Base-by-base conservation (phyloP, 1,140 invertebrate species). In the Neuroterus valhalla region DNA sequence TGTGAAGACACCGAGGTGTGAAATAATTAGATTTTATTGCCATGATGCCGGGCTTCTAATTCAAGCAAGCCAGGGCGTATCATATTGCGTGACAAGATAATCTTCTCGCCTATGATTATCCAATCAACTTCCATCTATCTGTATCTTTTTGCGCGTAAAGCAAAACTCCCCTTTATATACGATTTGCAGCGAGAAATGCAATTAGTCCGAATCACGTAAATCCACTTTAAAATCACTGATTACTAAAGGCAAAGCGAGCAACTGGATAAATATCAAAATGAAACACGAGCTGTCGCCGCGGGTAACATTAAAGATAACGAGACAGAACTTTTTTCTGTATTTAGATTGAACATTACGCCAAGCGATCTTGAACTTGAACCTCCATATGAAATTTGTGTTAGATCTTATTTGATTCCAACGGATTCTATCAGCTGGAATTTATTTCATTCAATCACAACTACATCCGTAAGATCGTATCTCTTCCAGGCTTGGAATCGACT, bases 251-350 rank as follows among this genome's bases (percentile, higher is more conserved):
- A 62, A 62, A 15, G 55, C 23, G 55, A 62, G 55, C 55, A 62
- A 62, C 55, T 62, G 55, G 55, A 62, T 62, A 62, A 62, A 62
- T 62, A 62, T 62, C 23, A 62, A 62, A 62, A 62, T 62, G 55
- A 62, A 62, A 62, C 31, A 62, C 55, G 55, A 62, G 55, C 55
- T 62, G 26, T 62, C 55, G 55, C 55, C 55, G 55, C 23, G 55
- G 55, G 55, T 23, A 62, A 23, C 55, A 62, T 62, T 62, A 62
- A 62, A 62, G 55, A 62, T 62, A 62, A 62, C 55, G 55, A 62
- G 55, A 62, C 55, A 62, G 55, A n/a, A 38, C 15, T 26, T 26
- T 26, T 55, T 38, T 62, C 55, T 62, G 55, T 62, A 62, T 62
- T 62, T 62, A 62, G 55, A 62, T 62, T 62, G 55, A 62, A 62